These are phyloP conservation scores for Eublepharis macularius DNA, from an alignment of 2,113 vertebrate genomes.

Conservation along the genomic window DNA sequence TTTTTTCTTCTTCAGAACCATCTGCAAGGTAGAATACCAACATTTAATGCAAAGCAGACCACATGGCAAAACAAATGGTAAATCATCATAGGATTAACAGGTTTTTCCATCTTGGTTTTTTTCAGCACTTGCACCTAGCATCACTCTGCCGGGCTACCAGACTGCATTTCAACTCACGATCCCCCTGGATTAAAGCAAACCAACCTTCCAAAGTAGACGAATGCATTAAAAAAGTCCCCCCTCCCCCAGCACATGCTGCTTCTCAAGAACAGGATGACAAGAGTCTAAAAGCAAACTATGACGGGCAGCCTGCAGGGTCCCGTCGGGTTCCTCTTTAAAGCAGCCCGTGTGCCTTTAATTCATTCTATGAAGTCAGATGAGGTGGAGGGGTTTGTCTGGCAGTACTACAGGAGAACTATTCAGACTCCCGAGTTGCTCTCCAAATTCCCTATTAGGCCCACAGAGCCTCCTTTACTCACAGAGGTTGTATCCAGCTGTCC, in stretches of 20 bases:
- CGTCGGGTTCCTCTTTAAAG: background rate
- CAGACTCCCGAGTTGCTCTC: background rate
- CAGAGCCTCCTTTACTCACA: too few relatives aligned
- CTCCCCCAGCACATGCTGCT: too few relatives aligned
- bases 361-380: background rate
- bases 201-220: background rate
- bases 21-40: slow-evolving; percentile 60
- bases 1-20: slow-evolving; percentile 88
- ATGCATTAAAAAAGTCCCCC: background rate
- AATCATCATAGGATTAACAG: too few relatives aligned
- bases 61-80: background rate
- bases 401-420: too few relatives aligned
- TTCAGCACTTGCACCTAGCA: background rate
- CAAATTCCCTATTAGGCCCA: background rate
- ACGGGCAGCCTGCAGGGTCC: background rate
- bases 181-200: background rate
- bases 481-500: background rate
- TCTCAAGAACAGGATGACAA: background rate
- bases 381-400: background rate
- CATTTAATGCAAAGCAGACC: background rate
- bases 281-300: too few relatives aligned
- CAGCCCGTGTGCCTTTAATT: background rate
- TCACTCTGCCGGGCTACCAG: background rate
- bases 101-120: too few relatives aligned
- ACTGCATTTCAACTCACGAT: background rate